Base-by-base conservation (phyloP, 2,797 vertebrate genomes). In the Melopsittacus undulatus region DNA sequence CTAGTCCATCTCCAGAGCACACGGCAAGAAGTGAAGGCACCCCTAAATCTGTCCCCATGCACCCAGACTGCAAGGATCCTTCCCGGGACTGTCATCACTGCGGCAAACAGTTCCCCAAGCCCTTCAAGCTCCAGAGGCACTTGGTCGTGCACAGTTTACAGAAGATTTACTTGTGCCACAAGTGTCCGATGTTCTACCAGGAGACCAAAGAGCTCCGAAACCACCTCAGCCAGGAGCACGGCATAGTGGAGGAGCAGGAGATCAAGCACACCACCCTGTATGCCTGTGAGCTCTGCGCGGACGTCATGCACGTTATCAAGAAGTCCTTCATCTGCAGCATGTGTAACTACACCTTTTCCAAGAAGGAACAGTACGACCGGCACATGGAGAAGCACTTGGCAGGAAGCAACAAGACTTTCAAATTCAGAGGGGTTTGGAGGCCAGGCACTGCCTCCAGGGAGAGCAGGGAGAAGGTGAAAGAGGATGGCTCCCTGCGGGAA, bases 271-370 rank as follows among this genome's bases (percentile, higher is more conserved):
- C 99, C 29, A 99, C 99, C 1, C 98, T 99, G 40, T 99, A 99
- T 6, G 98, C 99, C 67, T 99, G 99, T 11, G 99, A 99, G 97
- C 99, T 99, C 46, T 99, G 99, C 4, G 99, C 99, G 0, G 98
- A 99, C 4, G 99, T 99, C 93, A 99, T 99, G 99, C 99, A 99
- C 5, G 98, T 99, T 64, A 99, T 99, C 96, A 99, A 99, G 96
- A 98, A 99, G 78, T 99, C 99, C 27, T 99, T 99, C 95, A 99
- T 99, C 96, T 99, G 99, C 97, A 99, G 99, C 98, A 98, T 99
- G 94, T 99, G 99, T 95, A 99, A 99, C 97, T 99, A 99, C 90
- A 99, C 99, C 30, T 99, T 99, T 96, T 99, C 99, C 36, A 99
- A 99, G 96, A 99, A 99, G 85, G 99, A 99, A 91, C 99, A 99